phyloP scores from a whole-genome alignment of 2,888 invertebrate genomes.

The Buathra laborator region DNA sequence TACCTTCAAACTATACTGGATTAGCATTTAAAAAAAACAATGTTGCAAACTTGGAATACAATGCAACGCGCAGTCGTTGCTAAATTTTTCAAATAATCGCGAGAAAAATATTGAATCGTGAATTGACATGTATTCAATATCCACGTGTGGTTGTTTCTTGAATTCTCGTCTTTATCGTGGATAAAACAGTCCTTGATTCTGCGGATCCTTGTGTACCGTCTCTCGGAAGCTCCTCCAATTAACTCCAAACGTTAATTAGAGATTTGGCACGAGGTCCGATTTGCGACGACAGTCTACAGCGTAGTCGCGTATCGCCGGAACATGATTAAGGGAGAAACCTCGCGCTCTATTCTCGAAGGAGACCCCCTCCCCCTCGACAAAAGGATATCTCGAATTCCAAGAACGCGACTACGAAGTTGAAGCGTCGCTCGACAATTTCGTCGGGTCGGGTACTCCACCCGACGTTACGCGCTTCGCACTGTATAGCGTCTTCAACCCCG shows the following conservation, averaged over 20 bases:
- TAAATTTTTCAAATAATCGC: too few species aligned
- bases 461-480: conserved; percentile 41
- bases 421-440: conserved; percentile 47
- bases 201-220: neutral
- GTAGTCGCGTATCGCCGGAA: neutral
- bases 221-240: conserved; percentile 16
- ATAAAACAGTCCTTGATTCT: neutral
- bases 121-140: too few species aligned
- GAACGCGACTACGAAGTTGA: conserved; percentile 26
- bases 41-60: too few species aligned
- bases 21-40: too few species aligned
- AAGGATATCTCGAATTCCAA: conserved; percentile 56
- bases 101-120: too few species aligned
- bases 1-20: too few species aligned
- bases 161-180: neutral
- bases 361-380: neutral
- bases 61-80: too few species aligned
- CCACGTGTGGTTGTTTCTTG: neutral
- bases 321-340: too few species aligned
- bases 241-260: conserved; percentile 30
- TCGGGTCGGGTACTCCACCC: conserved; percentile 14
- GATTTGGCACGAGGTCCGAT: conserved; percentile 19
- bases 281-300: conserved; percentile 12
- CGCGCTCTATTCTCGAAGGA: neutral
- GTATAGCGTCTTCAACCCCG: conserved; percentile 15